phyloP scores from a whole-genome alignment of 1,140 invertebrate genomes.

The Drosophila subobscura region DNA sequence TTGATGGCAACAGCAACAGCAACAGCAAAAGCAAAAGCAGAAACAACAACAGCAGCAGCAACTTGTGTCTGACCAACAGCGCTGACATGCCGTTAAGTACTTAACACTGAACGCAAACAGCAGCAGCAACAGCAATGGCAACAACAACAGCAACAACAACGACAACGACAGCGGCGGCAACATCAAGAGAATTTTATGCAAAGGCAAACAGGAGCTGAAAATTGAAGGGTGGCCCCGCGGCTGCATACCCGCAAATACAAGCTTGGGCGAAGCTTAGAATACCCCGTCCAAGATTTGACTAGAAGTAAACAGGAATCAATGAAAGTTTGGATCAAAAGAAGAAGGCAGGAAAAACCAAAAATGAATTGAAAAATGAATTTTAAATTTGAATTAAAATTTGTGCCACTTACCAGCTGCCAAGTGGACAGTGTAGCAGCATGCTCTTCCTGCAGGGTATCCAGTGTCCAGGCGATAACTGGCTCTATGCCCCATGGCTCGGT shows the following conservation, averaged over 20 bases:
- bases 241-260: background rate
- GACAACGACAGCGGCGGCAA: conserved; percentile 11
- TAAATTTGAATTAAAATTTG: no score
- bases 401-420: no score
- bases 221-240: conserved; percentile 27
- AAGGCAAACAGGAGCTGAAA: conserved; percentile 51
- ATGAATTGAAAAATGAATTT: no score
- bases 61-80: conserved; percentile 51
- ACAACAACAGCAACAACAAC: conserved; percentile 23
- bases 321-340: no score
- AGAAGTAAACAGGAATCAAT: no score
- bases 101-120: conserved; percentile 72
- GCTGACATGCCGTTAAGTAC: conserved; percentile 72
- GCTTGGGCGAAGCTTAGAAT: background rate
- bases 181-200: conserved; percentile 38
- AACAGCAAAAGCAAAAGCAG: background rate
- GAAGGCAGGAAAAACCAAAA: no score
- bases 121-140: conserved; percentile 21
- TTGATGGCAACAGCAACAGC: background rate
- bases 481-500: background rate
- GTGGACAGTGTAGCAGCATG: no score
- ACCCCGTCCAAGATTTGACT: conserved; percentile 2
- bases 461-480: conserved; percentile 19
- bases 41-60: conserved; percentile 7
- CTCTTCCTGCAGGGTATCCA: conserved; percentile 1